phyloP scores from a whole-genome alignment of 2,113 vertebrate species.

The Neomonachus schauinslandi region DNA sequence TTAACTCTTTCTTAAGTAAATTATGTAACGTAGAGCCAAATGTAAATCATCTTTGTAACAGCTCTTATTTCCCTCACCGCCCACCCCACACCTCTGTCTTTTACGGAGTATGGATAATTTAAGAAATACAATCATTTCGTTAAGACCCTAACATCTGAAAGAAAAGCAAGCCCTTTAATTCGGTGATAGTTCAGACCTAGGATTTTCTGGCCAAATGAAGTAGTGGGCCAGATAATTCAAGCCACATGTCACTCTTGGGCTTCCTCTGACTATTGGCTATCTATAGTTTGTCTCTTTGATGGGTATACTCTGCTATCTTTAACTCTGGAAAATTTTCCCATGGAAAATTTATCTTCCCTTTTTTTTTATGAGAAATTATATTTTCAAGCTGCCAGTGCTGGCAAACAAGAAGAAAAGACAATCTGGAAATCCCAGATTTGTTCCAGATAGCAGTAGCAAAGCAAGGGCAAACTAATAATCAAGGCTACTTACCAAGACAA shows the following conservation, averaged over 20 bases:
- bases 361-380: conserved; percentile 55
- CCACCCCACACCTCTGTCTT: not conserved
- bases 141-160: not conserved
- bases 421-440: conserved; percentile 56
- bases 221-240: not conserved
- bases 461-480: not conserved
- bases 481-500: not conserved
- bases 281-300: conserved; percentile 22
- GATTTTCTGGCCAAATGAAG: not conserved
- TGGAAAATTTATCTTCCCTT: conserved; percentile 65
- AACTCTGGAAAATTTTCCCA: conserved; percentile 68
- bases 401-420: conserved; percentile 38
- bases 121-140: not conserved
- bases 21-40: not conserved
- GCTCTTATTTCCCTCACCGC: not conserved
- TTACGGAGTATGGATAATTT: not conserved
- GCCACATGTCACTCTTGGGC: not conserved
- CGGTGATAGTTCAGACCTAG: not conserved
- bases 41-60: not conserved
- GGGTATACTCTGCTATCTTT: conserved; percentile 60
- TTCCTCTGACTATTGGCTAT: not conserved
- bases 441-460: not conserved
- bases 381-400: conserved; percentile 49
- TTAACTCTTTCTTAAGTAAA: not conserved
- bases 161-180: not conserved